A percentile compares a stretch with the other conserved stretches of the same genome.
Conservation (phyloP, 1,140 invertebrate genomes). For the Hycleus phaleratus region DNA sequence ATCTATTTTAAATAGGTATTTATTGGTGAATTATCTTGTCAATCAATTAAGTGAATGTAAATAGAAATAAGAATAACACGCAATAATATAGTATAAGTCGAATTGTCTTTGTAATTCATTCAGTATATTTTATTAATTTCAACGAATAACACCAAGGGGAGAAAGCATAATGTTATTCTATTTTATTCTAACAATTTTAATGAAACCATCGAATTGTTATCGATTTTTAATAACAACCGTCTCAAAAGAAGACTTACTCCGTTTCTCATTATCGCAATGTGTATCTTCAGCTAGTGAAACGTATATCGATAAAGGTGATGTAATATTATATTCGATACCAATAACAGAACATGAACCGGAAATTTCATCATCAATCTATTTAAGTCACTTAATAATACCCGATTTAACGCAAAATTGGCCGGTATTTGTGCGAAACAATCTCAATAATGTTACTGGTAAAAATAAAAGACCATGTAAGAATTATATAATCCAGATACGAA, state of each 20-base stretch:
- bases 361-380: not conserved
- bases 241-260: not conserved
- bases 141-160: too few species aligned
- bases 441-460: not conserved
- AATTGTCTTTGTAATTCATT: too few species aligned
- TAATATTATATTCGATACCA: slow-evolving; percentile 1
- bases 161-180: too few species aligned
- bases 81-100: too few species aligned
- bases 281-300: not conserved
- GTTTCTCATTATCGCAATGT: slow-evolving; percentile 2
- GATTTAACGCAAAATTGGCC: slow-evolving; percentile 1
- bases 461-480: not conserved
- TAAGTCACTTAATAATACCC: not conserved
- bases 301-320: not conserved
- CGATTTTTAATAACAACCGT: too few species aligned
- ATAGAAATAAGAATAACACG: too few species aligned
- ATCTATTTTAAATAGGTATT: too few species aligned
- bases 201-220: too few species aligned
- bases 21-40: too few species aligned
- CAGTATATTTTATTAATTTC: too few species aligned
- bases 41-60: too few species aligned
- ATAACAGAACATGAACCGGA: not conserved
- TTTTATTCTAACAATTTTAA: too few species aligned
- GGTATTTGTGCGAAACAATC: not conserved
- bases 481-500: slow-evolving; percentile 18